Percentiles rank a stretch among this genome's conserved stretches.
Evolutionary conservation across 2,797 vertebrate species (phyloP).

Genomic region (Triplophysa bombifrons): DNA sequence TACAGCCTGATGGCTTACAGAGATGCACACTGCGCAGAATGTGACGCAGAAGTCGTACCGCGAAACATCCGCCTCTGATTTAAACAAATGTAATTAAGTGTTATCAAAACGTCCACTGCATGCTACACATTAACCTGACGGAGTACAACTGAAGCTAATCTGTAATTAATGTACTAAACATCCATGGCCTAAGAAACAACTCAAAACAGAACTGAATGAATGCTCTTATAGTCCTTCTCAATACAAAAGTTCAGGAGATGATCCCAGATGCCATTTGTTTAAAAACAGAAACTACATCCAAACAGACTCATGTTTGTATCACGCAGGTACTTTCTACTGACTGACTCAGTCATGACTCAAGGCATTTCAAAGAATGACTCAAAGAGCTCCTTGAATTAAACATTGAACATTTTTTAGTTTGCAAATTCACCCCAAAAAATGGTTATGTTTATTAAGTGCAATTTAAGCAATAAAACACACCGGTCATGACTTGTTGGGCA

Average conservation of each 20-base stretch:
- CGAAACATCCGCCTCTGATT: slow-evolving; percentile 38
- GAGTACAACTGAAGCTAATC: slow-evolving; percentile 37
- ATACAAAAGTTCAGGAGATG: not conserved
- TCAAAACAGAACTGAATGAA: slow-evolving; percentile 14
- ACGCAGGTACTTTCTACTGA: not conserved
- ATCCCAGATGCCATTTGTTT: not conserved
- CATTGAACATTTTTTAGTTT: slow-evolving; percentile 86
- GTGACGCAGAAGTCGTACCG: slow-evolving; percentile 25
- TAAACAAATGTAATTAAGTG: slow-evolving; percentile 48
- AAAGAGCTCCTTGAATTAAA: not conserved
- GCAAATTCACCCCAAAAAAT: slow-evolving; percentile 90
- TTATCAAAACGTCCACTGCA: slow-evolving; percentile 44
- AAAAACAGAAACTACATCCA: not conserved
- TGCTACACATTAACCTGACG: slow-evolving; percentile 41
- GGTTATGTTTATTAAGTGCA: slow-evolving; percentile 77
- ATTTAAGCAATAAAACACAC: slow-evolving; percentile 83
- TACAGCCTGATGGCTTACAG: slow-evolving; percentile 10
- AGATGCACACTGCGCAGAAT: slow-evolving; percentile 18
- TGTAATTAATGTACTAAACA: slow-evolving; percentile 34
- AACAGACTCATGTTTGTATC: slow-evolving; percentile 9
- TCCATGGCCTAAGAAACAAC: slow-evolving; percentile 12
- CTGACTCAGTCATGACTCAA: slow-evolving; percentile 12
- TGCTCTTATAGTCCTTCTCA: not conserved
- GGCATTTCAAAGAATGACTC: slow-evolving; percentile 82
- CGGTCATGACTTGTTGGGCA: not conserved